Conservation (phyloP, 2,797 vertebrate genomes). For the Eulemur coronatus region DNA sequence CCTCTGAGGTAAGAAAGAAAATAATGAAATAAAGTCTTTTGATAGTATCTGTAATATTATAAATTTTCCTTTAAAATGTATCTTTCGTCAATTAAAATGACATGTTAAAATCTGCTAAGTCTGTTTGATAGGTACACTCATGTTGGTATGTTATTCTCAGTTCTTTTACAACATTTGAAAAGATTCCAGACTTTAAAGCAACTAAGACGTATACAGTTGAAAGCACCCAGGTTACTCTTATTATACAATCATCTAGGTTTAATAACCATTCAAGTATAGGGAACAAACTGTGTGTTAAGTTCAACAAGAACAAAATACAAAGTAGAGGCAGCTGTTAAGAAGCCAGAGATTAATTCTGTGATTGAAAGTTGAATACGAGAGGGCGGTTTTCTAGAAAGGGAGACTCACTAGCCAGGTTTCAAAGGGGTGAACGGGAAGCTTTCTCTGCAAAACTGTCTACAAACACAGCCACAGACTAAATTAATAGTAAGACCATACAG, state of each 20-base stretch:
- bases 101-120: not conserved
- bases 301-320: not conserved
- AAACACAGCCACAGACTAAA: not conserved
- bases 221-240: not conserved
- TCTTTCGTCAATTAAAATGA: not conserved
- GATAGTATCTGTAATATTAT: not conserved
- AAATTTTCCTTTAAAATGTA: not conserved
- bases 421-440: not conserved
- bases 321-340: not conserved
- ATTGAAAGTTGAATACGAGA: not conserved
- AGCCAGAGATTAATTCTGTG: not conserved
- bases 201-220: not conserved
- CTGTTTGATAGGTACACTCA: not conserved
- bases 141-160: not conserved
- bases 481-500: not conserved
- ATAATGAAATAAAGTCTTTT: not conserved
- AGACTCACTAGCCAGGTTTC: not conserved
- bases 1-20: not conserved
- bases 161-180: not conserved
- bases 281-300: not conserved
- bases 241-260: not conserved
- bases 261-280: not conserved
- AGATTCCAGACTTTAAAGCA: slow-evolving; percentile 8
- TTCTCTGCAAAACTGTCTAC: not conserved
- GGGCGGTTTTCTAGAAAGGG: not conserved